These are phyloP conservation scores for Pelosia muscerda DNA, from an alignment of 2,888 invertebrate species.

Conservation along the genomic window DNA sequence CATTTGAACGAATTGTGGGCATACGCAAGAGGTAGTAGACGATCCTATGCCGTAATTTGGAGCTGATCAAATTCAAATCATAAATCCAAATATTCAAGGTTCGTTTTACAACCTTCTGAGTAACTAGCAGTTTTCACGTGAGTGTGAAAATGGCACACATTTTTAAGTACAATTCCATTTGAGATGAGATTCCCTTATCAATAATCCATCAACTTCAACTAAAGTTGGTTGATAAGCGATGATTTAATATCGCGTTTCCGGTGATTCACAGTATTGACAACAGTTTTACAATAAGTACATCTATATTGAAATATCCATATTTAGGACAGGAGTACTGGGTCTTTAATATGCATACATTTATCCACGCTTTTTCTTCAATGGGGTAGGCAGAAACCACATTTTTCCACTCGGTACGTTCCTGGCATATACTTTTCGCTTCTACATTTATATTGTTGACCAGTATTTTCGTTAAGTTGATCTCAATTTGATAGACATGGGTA, in stretches of 20 bases:
- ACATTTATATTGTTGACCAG: no score
- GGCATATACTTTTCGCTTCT: no score
- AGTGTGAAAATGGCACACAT: not conserved
- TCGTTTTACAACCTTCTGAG: no score
- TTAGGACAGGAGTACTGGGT: not conserved
- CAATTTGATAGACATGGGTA: no score
- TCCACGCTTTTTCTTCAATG: no score
- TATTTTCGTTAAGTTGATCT: no score
- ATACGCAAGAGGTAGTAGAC: no score
- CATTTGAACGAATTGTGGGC: no score
- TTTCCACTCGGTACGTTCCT: no score
- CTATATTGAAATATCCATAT: not conserved
- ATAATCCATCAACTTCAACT: constrained; percentile 1
- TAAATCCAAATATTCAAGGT: no score
- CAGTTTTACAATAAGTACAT: constrained; percentile 1
- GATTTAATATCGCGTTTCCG: constrained; percentile 18
- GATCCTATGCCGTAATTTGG: not conserved
- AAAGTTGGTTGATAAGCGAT: constrained; percentile 5
- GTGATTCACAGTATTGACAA: constrained; percentile 16
- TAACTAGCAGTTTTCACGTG: not conserved
- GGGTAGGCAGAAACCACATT: no score
- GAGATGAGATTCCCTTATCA: constrained; percentile 6
- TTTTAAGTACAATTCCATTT: not conserved
- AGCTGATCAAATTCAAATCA: not conserved
- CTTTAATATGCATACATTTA: no score